phyloP scores from a whole-genome alignment of 2,888 invertebrate species.

The Lutraria lutraria region DNA sequence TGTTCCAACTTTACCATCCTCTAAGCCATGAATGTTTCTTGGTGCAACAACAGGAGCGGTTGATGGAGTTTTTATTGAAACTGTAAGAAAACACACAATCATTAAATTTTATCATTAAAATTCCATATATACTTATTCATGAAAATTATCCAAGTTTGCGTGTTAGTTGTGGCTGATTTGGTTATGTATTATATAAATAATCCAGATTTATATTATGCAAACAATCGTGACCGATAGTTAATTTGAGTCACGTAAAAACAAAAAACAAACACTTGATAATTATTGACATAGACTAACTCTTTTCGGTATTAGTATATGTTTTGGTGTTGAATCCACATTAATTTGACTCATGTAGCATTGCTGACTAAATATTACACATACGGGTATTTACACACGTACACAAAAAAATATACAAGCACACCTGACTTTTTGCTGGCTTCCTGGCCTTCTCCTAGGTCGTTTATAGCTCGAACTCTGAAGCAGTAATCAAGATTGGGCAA shows the following conservation, averaged over 20 bases:
- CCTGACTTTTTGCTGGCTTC: conserved; percentile 61
- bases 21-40: conserved; percentile 91
- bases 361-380: background rate
- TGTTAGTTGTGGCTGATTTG: too few species aligned
- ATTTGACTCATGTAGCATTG: too few species aligned
- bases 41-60: conserved; percentile 89
- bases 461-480: conserved; percentile 65
- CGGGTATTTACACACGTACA: background rate
- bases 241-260: too few species aligned
- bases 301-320: too few species aligned
- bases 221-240: too few species aligned
- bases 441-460: conserved; percentile 58
- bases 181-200: too few species aligned
- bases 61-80: conserved; percentile 60
- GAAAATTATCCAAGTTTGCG: too few species aligned
- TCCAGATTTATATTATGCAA: too few species aligned
- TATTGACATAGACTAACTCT: too few species aligned
- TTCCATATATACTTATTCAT: too few species aligned
- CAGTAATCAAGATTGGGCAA: conserved; percentile 63
- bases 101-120: background rate
- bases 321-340: too few species aligned
- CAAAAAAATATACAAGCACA: conserved; percentile 14
- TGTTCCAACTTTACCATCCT: conserved; percentile 97
- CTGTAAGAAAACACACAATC: conserved; percentile 40
- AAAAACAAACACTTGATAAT: too few species aligned